Conservation (phyloP, 2,797 vertebrate species). For the Lacerta bilineata region DNA sequence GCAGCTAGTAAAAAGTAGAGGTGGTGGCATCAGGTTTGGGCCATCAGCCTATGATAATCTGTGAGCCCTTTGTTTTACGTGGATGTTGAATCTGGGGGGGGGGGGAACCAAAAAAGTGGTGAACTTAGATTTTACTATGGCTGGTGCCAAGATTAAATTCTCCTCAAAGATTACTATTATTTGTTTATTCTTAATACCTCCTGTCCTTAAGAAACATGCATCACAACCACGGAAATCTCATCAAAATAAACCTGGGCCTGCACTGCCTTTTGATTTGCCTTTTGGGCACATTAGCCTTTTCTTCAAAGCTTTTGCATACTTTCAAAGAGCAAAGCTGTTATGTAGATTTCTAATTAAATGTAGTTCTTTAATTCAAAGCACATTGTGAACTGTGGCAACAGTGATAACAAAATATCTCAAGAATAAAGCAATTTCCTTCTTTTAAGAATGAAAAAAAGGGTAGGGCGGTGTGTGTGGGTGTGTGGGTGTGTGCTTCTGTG, state of each 20-base stretch:
- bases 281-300: constrained; percentile 46
- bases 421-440: constrained; percentile 5
- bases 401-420: constrained; percentile 29
- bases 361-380: constrained; percentile 34
- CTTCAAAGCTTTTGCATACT: constrained; percentile 55
- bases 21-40: not conserved
- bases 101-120: too few relatives aligned
- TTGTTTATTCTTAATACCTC: constrained; percentile 57
- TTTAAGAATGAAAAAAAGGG: not conserved
- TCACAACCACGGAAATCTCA: constrained; percentile 67
- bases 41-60: not conserved
- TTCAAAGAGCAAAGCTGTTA: constrained; percentile 52
- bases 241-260: constrained; percentile 57
- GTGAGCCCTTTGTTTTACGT: not conserved
- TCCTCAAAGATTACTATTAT: constrained; percentile 54
- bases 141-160: constrained; percentile 66
- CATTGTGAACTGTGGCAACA: constrained; percentile 41
- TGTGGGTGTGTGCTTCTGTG: rapidly evolving
- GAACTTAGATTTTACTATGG: too few relatives aligned
- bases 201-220: constrained; percentile 71
- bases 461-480: not conserved
- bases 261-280: constrained; percentile 64
- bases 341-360: constrained; percentile 56
- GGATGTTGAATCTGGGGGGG: too few relatives aligned
- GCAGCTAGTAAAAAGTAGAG: not conserved